phyloP scores from a whole-genome alignment of 2,797 vertebrate genomes.

The Etheostoma nigrum region DNA sequence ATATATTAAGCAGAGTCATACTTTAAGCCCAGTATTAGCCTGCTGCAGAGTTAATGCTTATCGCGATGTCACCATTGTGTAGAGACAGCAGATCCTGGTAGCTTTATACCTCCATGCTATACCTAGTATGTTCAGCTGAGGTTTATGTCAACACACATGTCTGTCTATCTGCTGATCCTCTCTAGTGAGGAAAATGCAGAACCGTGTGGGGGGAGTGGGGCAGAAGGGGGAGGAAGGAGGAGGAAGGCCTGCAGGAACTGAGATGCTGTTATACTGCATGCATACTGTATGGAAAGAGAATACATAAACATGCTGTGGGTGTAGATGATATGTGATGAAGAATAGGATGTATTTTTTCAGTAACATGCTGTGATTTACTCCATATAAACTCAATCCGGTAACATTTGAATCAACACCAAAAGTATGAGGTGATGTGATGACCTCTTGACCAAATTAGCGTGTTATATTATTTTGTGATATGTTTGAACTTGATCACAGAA shows the following conservation, averaged over 20 bases:
- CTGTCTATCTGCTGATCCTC: constrained; percentile 64
- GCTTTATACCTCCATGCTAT: constrained; percentile 60
- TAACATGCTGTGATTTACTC: constrained; percentile 6
- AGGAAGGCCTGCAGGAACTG: constrained; percentile 18
- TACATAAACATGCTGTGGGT: constrained; percentile 12
- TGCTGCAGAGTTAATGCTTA: constrained; percentile 56
- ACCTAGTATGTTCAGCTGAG: constrained; percentile 61
- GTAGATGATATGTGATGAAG: constrained; percentile 9
- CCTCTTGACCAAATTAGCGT: neutral
- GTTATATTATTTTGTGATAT: neutral
- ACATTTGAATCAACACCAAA: neutral
- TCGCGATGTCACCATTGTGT: constrained; percentile 64
- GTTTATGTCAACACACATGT: constrained; percentile 64
- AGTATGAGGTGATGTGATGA: constrained; percentile 1
- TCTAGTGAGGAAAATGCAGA: constrained; percentile 47
- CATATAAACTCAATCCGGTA: constrained; percentile 3
- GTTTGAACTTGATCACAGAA: neutral
- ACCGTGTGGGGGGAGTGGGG: constrained; percentile 18
- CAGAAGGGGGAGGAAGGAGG: too few relatives aligned
- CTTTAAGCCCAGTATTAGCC: constrained; percentile 68
- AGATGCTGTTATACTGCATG: constrained; percentile 29
- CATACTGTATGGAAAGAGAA: constrained; percentile 23
- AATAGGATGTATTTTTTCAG: neutral
- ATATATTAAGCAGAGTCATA: constrained; percentile 68
- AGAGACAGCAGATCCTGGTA: constrained; percentile 57